These are phyloP conservation scores for Gobius niger DNA, from an alignment of 2,113 vertebrate species.

Conservation along the genomic window DNA sequence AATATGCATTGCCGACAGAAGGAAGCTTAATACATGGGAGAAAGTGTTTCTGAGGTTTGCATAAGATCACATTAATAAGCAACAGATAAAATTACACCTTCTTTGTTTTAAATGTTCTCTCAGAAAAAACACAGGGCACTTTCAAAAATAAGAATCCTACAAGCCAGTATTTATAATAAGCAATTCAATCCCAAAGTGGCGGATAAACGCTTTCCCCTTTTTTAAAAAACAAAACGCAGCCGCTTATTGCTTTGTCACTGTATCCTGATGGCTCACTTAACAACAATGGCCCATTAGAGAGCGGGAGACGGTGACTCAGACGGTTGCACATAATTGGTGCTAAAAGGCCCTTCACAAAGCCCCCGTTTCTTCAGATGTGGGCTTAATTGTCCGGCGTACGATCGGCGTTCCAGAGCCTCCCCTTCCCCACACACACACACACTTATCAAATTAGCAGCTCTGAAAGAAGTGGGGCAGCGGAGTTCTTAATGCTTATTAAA, in stretches of 20 bases:
- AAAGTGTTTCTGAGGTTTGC: too few species aligned
- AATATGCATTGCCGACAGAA: too few species aligned
- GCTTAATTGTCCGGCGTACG: constrained; percentile 76
- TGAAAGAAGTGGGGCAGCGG: constrained; percentile 55
- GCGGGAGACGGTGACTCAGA: constrained; percentile 57
- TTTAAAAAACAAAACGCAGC: constrained; percentile 10
- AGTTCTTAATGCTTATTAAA: constrained; percentile 69
- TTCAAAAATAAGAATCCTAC: background rate
- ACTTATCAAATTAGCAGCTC: constrained; percentile 73
- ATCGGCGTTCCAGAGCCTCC: constrained; percentile 70
- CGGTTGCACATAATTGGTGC: constrained; percentile 66
- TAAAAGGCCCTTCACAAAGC: constrained; percentile 62
- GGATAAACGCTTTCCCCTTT: background rate
- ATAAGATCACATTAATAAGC: too few species aligned
- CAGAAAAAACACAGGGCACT: too few species aligned
- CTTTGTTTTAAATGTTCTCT: too few species aligned
- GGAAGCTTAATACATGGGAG: too few species aligned
- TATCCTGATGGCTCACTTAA: constrained; percentile 10
- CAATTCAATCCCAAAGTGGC: background rate
- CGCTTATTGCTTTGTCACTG: background rate
- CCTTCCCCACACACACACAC: constrained; percentile 20
- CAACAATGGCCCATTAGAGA: constrained; percentile 55
- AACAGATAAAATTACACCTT: too few species aligned
- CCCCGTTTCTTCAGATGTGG: constrained; percentile 61
- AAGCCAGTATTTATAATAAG: background rate